phyloP scores from a whole-genome alignment of 2,888 invertebrate species.

The Trichogramma evanescens region DNA sequence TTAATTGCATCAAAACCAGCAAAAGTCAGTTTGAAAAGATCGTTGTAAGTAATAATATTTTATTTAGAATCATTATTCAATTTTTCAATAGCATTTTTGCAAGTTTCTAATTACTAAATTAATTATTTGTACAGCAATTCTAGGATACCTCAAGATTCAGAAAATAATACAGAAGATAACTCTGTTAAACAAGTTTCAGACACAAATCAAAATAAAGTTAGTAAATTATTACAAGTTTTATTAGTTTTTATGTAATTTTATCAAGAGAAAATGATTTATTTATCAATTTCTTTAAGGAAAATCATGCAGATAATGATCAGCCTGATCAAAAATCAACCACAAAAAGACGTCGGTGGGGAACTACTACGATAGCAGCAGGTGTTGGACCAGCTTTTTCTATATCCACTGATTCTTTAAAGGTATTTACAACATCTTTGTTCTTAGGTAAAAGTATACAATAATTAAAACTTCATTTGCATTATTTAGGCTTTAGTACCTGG shows the following conservation, averaged over 20 bases:
- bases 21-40: conserved; percentile 44
- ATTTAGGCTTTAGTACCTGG: conserved; percentile 47
- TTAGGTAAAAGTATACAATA: not conserved
- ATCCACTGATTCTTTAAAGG: conserved; percentile 67
- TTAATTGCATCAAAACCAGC: conserved; percentile 33
- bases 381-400: conserved; percentile 62
- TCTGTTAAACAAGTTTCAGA: not conserved
- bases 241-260: too few relatives aligned
- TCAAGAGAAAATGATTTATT: not conserved
- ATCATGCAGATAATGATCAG: conserved; percentile 33
- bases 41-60: conserved; percentile 38
- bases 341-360: conserved; percentile 48
- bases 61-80: not conserved
- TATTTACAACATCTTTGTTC: conserved; percentile 24
- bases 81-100: not conserved
- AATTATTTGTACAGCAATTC: too few relatives aligned
- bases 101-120: not conserved
- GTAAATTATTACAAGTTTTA: too few relatives aligned
- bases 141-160: too few relatives aligned
- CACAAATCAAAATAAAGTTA: too few relatives aligned
- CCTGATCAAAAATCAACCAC: conserved; percentile 37
- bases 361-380: conserved; percentile 39
- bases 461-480: not conserved
- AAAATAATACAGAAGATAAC: not conserved
- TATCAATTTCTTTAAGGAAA: conserved; percentile 32